Percentiles rank a stretch among this genome's conserved stretches.
phyloP scores from a whole-genome alignment of 2,888 invertebrate genomes.

The Lepetodrilus schrolli region DNA sequence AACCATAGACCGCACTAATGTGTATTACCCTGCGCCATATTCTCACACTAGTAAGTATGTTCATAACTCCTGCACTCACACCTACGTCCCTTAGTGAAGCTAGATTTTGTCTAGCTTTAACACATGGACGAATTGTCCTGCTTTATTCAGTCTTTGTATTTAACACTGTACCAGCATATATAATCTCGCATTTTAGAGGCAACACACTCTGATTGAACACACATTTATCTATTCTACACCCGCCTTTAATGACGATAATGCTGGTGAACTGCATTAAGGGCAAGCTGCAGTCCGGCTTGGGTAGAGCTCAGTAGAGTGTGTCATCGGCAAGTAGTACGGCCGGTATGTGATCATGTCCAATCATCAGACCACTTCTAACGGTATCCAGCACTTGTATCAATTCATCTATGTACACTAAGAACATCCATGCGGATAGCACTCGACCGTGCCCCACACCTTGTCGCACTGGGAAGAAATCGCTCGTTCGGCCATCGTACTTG shows the following conservation, averaged over 20 bases:
- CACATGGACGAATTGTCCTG: neutral
- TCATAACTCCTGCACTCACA: neutral
- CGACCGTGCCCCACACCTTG: neutral
- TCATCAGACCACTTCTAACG: neutral
- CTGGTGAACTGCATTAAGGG: neutral
- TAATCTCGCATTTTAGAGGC: neutral
- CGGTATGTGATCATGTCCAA: neutral
- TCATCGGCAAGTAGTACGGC: neutral
- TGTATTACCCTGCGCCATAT: neutral
- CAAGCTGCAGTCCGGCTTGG: neutral
- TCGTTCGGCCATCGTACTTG: neutral
- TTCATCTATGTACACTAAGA: neutral
- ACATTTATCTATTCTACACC: neutral
- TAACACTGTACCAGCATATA: neutral
- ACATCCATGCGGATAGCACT: slow-evolving; percentile 1
- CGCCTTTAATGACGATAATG: neutral
- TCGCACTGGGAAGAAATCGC: neutral
- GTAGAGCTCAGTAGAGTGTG: neutral
- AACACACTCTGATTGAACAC: neutral
- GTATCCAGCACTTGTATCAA: neutral
- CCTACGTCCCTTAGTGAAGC: neutral
- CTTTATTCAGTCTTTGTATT: neutral
- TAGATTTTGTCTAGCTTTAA: neutral
- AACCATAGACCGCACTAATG: neutral
- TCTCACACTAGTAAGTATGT: neutral